A percentile compares a stretch with the other conserved stretches of the same genome.
phyloP scores from a whole-genome alignment of 2,113 vertebrate species.

The Antechinus stuartii region DNA sequence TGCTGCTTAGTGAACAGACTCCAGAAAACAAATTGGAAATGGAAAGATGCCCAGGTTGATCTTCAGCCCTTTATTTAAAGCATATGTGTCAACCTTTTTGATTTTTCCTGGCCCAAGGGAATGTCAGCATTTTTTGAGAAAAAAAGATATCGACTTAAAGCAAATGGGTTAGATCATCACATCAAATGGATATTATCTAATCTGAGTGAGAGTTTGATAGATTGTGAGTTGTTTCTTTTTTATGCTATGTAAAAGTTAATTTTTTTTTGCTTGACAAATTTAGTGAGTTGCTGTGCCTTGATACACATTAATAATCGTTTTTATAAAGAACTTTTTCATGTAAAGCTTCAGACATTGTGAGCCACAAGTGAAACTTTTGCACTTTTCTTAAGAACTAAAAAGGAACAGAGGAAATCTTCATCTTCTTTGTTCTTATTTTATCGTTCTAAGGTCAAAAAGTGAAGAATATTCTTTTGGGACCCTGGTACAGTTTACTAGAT shows the following conservation, averaged over 20 bases:
- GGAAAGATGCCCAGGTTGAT: conserved; percentile 61
- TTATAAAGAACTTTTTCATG: conserved; percentile 71
- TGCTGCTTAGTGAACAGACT: conserved; percentile 48
- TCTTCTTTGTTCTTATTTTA: conserved; percentile 70
- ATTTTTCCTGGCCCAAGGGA: conserved; percentile 60
- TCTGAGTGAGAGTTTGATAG: conserved; percentile 70
- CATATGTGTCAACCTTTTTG: conserved; percentile 69
- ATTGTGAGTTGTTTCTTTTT: conserved; percentile 68
- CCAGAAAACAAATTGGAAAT: conserved; percentile 70
- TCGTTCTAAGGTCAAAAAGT: conserved; percentile 69
- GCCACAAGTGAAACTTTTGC: conserved; percentile 80
- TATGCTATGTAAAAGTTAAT: conserved; percentile 75
- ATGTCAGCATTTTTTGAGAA: conserved; percentile 57
- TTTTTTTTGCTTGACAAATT: conserved; percentile 74
- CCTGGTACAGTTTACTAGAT: conserved; percentile 69
- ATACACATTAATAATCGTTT: conserved; percentile 76
- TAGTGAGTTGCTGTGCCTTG: conserved; percentile 66
- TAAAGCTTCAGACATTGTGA: conserved; percentile 66
- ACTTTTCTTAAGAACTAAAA: neutral
- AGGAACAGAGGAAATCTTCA: conserved; percentile 70
- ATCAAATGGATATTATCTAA: conserved; percentile 76
- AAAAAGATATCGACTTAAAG: conserved; percentile 60
- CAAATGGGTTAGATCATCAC: conserved; percentile 73
- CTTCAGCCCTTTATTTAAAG: conserved; percentile 74
- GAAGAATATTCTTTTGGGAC: conserved; percentile 68